These are phyloP conservation scores for Deilephila elpenor DNA, from an alignment of 2,888 invertebrate genomes.

Conservation along the genomic window DNA sequence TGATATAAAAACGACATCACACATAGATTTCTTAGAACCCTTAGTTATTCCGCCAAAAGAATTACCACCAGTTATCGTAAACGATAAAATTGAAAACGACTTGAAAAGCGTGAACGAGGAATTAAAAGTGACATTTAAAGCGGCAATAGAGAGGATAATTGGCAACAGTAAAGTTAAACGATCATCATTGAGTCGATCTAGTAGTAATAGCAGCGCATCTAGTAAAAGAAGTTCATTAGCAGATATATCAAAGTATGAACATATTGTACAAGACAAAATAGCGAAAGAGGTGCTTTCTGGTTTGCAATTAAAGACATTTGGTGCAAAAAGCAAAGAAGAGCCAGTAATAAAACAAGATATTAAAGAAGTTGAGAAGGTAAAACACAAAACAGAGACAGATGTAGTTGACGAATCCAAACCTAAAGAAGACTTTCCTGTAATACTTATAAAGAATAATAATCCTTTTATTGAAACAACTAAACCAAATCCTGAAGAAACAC, in stretches of 20 bases:
- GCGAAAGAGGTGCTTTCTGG: conserved; percentile 28
- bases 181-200: conserved; percentile 38
- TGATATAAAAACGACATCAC: conserved; percentile 49
- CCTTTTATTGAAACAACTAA: conserved; percentile 40
- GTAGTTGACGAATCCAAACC: neutral
- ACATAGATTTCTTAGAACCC: conserved; percentile 46
- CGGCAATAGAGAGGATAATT: conserved; percentile 71
- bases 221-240: conserved; percentile 28
- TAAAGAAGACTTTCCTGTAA: conserved; percentile 2
- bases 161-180: conserved; percentile 53
- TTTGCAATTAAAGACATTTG: conserved; percentile 24
- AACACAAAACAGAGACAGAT: neutral
- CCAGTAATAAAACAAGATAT: neutral
- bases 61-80: conserved; percentile 35
- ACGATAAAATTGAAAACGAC: conserved; percentile 63
- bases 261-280: conserved; percentile 23
- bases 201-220: conserved; percentile 3
- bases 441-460: conserved; percentile 38
- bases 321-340: neutral
- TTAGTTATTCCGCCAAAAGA: conserved; percentile 33
- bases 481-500: conserved; percentile 35
- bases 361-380: neutral
- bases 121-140: conserved; percentile 69
- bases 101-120: conserved; percentile 72
- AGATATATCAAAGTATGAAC: conserved; percentile 23